phyloP scores from a whole-genome alignment of 2,113 vertebrate genomes.

The Montifringilla adamsi region DNA sequence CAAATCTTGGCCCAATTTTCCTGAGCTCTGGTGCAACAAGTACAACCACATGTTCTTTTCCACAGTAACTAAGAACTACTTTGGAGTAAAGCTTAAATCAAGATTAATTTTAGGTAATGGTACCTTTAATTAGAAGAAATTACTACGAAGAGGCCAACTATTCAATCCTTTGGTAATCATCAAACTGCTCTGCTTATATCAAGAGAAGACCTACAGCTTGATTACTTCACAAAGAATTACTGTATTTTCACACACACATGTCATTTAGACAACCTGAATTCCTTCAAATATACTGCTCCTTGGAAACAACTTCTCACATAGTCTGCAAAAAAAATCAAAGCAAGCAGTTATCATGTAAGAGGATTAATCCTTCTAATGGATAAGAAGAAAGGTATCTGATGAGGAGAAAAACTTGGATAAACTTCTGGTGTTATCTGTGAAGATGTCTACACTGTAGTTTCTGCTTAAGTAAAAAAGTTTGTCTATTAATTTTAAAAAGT shows the following conservation, averaged over 20 bases:
- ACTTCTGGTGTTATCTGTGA: background rate
- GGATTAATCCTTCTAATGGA: background rate
- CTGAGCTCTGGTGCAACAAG: background rate
- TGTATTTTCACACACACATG: background rate
- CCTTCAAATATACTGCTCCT: background rate
- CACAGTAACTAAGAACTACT: background rate
- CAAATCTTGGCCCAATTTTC: background rate
- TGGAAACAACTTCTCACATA: background rate
- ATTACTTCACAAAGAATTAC: background rate
- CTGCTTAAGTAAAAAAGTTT: background rate
- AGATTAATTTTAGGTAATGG: background rate
- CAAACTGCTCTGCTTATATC: background rate
- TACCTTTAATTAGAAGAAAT: slow-evolving; percentile 17
- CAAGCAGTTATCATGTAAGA: background rate
- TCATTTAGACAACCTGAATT: slow-evolving; percentile 26
- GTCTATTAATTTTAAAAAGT: background rate
- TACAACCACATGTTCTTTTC: background rate
- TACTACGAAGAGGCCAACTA: background rate
- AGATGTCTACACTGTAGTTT: background rate
- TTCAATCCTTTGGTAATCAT: background rate
- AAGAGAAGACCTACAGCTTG: slow-evolving; percentile 13
- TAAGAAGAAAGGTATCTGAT: background rate
- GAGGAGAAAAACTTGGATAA: background rate
- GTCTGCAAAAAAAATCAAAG: slow-evolving; percentile 8
- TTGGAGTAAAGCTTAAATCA: background rate